Evolutionary conservation across 1,140 invertebrate species (phyloP), one percentile per base, ranked within the genome.

Genomic region (Littorina saxatilis): DNA sequence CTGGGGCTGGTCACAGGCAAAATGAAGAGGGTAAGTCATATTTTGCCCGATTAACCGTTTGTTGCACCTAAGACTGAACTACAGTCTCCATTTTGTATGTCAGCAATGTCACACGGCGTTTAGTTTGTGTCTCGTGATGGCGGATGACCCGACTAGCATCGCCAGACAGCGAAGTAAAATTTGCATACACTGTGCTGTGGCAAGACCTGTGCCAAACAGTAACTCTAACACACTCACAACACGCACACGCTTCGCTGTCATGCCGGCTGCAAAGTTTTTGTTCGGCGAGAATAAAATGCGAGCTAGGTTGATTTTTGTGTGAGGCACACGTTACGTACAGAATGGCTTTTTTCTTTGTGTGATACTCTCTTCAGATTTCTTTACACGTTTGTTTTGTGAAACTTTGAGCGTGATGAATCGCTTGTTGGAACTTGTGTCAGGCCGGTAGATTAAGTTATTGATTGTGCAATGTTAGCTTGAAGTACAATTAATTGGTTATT

Each of bases 1-100:
- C 32, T 40, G 66, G 35, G 32, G 4, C 35, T 39, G 35, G 13
- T 68, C 32, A 2, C 37, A 39, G 32, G 23, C 35, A 68, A 68
- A 68, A 68, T 68, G 66, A 68, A 68, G 35, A 68, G 35, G 66
- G 66, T 68, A 39, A 68, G 66, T 40, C 66, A 23, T 39, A 17
- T 63, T 17, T 17, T 63, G 61, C 29, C 11, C 29, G 27, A 63
- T 32, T 63, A 11, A 17, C n/a, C 2, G 27, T 17, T 17, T 32
- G 35, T 0, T 11, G 61, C 35, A 32, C 11, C 17, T 7, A 39
- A 68, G 23, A 15, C 2, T 66, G 27, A 61, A 40, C 37, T 15
- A 23, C 23, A 23, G 4, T 35, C 5, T 23, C 66, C 9, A 13
- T 17, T 39, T 17, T 4, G 66, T 35, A 39, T 68, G 66, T 68